phyloP scores from a whole-genome alignment of 2,888 invertebrate species.

The Protophormia terraenovae region DNA sequence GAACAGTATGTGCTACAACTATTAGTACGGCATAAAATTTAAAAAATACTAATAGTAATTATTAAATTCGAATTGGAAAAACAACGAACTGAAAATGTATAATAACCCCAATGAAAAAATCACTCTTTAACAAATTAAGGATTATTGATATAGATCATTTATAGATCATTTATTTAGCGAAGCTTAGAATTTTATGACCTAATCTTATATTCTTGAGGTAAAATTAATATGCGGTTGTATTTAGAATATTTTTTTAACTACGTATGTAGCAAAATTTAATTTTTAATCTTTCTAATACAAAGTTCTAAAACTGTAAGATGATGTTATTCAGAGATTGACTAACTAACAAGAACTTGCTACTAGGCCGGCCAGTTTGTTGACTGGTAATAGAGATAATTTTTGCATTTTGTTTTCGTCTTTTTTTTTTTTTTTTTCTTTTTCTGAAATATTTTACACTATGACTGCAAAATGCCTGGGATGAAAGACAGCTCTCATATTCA shows the following conservation, averaged over 20 bases:
- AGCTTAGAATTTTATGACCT: too few relatives aligned
- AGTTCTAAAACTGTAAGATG: background rate
- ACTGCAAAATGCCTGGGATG: background rate
- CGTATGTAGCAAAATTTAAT: background rate
- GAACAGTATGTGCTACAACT: background rate
- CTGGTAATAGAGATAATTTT: background rate
- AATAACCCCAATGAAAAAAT: too few relatives aligned
- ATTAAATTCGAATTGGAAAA: too few relatives aligned
- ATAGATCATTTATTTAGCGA: too few relatives aligned
- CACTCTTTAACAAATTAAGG: too few relatives aligned
- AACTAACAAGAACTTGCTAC: background rate
- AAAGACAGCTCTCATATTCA: slow-evolving; percentile 4
- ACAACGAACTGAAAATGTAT: too few relatives aligned
- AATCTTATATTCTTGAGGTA: too few relatives aligned
- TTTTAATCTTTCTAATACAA: background rate
- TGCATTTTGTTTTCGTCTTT: background rate
- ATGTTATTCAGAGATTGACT: background rate
- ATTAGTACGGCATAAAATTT: background rate
- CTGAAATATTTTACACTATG: slow-evolving; percentile 2
- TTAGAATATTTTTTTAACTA: background rate
- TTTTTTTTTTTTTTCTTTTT: too few relatives aligned
- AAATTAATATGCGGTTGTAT: too few relatives aligned
- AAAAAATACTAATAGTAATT: too few relatives aligned
- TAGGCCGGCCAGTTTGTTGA: slow-evolving; percentile 32
- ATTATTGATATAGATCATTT: too few relatives aligned